Evolutionary conservation across 2,113 vertebrate species (phyloP).

Genomic region (Cyphomyrus plagiostoma): DNA sequence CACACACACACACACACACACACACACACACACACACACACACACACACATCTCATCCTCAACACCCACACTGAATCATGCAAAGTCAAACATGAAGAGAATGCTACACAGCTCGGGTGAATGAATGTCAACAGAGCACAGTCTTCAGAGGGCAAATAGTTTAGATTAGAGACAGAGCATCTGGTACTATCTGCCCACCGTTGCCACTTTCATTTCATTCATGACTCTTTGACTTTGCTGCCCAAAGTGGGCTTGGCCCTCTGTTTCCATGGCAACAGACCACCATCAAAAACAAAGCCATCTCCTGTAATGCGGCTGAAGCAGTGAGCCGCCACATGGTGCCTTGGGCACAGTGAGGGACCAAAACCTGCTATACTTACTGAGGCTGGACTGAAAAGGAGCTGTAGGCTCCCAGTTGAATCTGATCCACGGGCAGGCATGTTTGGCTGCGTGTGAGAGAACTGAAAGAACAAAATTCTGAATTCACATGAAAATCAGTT

Average conservation of each 20-base stretch:
- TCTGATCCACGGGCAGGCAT: not conserved
- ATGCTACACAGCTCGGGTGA: not conserved
- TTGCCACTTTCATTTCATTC: not conserved
- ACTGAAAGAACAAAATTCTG: not conserved
- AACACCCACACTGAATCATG: not conserved
- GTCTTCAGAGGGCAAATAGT: not conserved
- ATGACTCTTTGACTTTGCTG: not conserved
- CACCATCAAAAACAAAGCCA: not conserved
- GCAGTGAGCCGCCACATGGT: not conserved
- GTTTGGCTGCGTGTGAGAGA: not conserved
- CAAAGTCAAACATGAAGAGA: not conserved
- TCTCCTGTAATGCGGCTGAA: not conserved
- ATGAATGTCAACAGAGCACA: not conserved
- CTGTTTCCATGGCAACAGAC: constrained; percentile 1
- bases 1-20: too few relatives aligned
- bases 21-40: not conserved
- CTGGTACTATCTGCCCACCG: not conserved
- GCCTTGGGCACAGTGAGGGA: not conserved
- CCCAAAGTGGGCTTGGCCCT: not conserved
- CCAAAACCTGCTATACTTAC: not conserved
- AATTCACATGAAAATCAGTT: not conserved
- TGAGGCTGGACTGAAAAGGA: not conserved
- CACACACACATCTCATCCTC: not conserved
- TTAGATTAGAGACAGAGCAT: constrained; percentile 2
- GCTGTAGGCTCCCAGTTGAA: not conserved